These are phyloP conservation scores for Baccha elongata DNA, from an alignment of 2,888 invertebrate species.

Conservation along the genomic window DNA sequence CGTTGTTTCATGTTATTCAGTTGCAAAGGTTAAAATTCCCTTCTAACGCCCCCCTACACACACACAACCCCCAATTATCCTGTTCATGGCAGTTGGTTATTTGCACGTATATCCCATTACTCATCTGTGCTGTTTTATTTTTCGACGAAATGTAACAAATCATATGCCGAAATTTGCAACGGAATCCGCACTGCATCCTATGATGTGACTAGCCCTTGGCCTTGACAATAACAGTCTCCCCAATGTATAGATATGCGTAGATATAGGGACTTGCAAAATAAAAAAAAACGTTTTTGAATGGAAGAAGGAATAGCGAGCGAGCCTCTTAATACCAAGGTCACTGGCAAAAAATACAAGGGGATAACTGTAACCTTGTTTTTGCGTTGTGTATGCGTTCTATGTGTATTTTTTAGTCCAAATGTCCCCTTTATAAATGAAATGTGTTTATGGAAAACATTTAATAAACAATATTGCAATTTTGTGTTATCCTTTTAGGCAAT, in stretches of 20 bases:
- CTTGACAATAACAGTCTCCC: background rate
- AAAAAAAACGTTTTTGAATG: constrained; percentile 13
- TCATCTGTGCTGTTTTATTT: constrained; percentile 53
- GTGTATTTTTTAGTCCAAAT: constrained; percentile 46
- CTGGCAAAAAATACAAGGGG: constrained; percentile 20
- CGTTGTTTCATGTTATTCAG: constrained; percentile 66
- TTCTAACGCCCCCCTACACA: background rate
- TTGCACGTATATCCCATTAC: constrained; percentile 74
- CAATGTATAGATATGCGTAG: constrained; percentile 21
- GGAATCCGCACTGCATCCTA: constrained; percentile 62
- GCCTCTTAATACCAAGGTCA: constrained; percentile 64
- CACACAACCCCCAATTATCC: constrained; percentile 71
- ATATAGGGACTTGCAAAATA: constrained; percentile 14
- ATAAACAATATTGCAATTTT: constrained; percentile 58
- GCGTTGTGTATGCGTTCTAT: constrained; percentile 25
- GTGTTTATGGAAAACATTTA: constrained; percentile 54
- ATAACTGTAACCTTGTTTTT: constrained; percentile 25
- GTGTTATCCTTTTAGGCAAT: too few relatives aligned
- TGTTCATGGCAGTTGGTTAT: constrained; percentile 73
- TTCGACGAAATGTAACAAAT: constrained; percentile 68
- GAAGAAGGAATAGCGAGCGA: constrained; percentile 3
- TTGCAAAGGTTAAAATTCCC: constrained; percentile 53
- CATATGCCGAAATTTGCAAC: constrained; percentile 65
- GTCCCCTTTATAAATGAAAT: constrained; percentile 11
- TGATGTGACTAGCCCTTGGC: constrained; percentile 14